Evolutionary conservation across 2,888 invertebrate species (phyloP).

Genomic region (Limnephilus marmoratus): DNA sequence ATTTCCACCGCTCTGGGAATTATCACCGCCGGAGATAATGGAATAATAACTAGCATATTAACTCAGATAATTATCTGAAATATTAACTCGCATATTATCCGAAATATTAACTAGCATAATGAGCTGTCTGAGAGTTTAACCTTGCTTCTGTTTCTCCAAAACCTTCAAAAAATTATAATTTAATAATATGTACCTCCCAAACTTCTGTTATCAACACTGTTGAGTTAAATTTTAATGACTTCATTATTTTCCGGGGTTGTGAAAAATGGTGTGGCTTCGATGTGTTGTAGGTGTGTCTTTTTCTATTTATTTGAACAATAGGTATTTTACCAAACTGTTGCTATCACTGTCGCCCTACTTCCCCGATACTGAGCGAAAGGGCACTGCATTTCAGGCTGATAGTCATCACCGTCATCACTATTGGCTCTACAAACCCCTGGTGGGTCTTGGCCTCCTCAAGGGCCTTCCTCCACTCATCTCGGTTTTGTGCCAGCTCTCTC

Average conservation of each 20-base stretch:
- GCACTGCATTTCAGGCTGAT: too few species aligned
- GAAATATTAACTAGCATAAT: background rate
- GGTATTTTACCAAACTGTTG: too few species aligned
- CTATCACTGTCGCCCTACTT: too few species aligned
- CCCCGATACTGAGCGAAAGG: too few species aligned
- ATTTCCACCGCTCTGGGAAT: background rate
- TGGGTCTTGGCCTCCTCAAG: too few species aligned
- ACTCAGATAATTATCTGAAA: background rate
- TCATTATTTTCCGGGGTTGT: background rate
- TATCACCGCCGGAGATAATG: background rate
- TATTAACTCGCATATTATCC: background rate
- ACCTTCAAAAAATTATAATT: background rate
- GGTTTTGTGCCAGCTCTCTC: too few species aligned
- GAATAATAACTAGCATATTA: background rate
- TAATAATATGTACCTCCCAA: background rate
- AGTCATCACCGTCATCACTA: too few species aligned
- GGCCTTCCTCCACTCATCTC: too few species aligned
- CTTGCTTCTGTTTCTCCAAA: background rate
- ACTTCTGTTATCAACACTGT: background rate
- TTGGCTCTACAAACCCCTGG: too few species aligned
- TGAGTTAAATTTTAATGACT: background rate
- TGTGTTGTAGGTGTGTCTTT: background rate
- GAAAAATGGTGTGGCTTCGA: background rate
- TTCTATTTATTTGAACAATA: too few species aligned
- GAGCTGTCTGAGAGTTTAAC: background rate